A percentile compares a stretch with the other conserved stretches of the same genome.
Conservation (phyloP, 1,140 invertebrate genomes). For the Megathymus violae region DNA sequence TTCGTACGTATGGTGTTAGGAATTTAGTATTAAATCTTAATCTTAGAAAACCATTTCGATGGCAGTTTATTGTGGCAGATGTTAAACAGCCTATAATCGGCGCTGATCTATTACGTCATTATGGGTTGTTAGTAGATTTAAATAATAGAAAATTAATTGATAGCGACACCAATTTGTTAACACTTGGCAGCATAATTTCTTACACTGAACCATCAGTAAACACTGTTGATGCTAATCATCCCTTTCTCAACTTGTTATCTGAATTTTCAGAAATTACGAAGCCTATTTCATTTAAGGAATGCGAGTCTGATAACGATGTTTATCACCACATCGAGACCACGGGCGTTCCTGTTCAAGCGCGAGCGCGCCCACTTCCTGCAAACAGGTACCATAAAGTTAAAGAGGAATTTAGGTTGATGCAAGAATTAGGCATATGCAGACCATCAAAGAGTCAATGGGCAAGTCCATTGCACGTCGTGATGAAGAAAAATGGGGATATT, state of each 20-base stretch:
- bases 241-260: constrained; percentile 36
- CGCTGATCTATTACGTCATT: constrained; percentile 64
- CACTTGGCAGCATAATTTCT: background rate
- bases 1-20: constrained; percentile 55
- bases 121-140: constrained; percentile 59
- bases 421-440: constrained; percentile 16
- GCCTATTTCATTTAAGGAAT: constrained; percentile 25
- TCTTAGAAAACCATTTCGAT: constrained; percentile 50
- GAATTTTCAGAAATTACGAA: constrained; percentile 47
- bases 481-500: constrained; percentile 11
- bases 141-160: constrained; percentile 51
- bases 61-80: constrained; percentile 65
- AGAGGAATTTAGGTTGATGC: constrained; percentile 25
- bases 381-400: constrained; percentile 1
- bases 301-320: background rate
- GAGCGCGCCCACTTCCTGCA: background rate
- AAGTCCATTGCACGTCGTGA: constrained; percentile 2
- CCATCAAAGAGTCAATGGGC: constrained; percentile 8
- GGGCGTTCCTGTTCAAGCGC: constrained; percentile 8
- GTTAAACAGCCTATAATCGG: constrained; percentile 63
- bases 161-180: background rate
- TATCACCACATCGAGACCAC: constrained; percentile 29
- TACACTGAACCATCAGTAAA: constrained; percentile 4
- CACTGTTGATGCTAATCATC: constrained; percentile 10
- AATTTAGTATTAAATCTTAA: constrained; percentile 50